A percentile compares a stretch with the other conserved stretches of the same genome.
Conservation (phyloP, 30 jellyfish, hydroid and myxozoan genomes). For the Hydractinia symbiolongicarpus region DNA sequence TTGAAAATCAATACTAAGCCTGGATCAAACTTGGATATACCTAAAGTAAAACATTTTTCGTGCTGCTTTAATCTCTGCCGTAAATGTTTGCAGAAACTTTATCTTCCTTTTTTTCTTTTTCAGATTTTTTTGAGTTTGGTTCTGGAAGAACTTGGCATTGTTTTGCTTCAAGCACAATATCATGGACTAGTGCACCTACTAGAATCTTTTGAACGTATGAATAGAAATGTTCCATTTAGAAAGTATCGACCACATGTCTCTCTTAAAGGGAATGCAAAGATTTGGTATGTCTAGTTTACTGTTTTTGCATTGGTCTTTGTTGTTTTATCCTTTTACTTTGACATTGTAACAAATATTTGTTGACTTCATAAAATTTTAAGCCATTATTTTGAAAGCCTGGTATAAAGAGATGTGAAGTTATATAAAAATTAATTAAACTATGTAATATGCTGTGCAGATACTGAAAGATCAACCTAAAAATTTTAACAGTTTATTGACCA, state of each 20-base stretch:
- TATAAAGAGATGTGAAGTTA: no score
- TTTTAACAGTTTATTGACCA: no score
- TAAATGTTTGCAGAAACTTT: neutral
- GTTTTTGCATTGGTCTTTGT: neutral
- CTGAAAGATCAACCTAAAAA: no score
- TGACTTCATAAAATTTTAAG: neutral
- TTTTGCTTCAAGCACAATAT: conserved; percentile 59
- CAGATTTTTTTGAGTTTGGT: conserved; percentile 68
- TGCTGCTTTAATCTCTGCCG: neutral
- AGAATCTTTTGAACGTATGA: conserved; percentile 84
- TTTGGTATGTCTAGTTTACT: conserved; percentile 40
- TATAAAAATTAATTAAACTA: no score
- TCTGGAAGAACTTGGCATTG: conserved; percentile 72
- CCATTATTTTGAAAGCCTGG: no score
- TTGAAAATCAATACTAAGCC: conserved; percentile 80
- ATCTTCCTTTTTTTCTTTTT: neutral
- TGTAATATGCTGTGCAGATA: no score
- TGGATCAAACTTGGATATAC: conserved; percentile 64
- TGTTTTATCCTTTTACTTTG: no score
- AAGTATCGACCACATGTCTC: conserved; percentile 73
- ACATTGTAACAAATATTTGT: no score
- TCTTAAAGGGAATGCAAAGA: conserved; percentile 35
- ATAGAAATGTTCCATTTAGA: conserved; percentile 82
- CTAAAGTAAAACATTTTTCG: conserved; percentile 38
- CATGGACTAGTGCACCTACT: conserved; percentile 69